phyloP scores from a whole-genome alignment of 92 coral and sea anemone genomes.

The Palythoa grandis region DNA sequence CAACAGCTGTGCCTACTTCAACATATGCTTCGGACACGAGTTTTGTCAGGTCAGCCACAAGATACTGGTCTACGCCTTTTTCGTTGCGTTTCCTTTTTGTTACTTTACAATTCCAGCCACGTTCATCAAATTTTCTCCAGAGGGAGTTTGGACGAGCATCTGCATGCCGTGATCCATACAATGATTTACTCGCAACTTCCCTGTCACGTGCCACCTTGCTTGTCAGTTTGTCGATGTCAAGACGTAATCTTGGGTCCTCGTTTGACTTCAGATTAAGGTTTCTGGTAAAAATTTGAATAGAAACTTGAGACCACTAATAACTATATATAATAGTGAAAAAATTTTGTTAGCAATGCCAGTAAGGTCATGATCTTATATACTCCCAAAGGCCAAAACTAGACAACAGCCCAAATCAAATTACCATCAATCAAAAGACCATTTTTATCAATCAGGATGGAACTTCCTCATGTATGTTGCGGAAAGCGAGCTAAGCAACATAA shows the following conservation, averaged over 20 bases:
- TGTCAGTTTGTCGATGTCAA: conserved; percentile 7
- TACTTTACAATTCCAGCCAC: background rate
- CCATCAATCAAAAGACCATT: too few species aligned
- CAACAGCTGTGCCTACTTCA: background rate
- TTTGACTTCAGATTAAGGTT: background rate
- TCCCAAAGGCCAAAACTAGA: too few species aligned
- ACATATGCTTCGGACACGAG: background rate
- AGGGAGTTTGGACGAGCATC: background rate
- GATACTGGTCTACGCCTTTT: conserved; percentile 18
- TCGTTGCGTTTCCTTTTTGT: conserved; percentile 9
- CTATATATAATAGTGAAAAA: too few species aligned
- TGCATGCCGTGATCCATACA: conserved; percentile 26
- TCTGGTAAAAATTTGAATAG: background rate
- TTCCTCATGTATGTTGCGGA: too few species aligned
- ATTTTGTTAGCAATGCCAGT: too few species aligned
- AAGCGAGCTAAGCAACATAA: too few species aligned
- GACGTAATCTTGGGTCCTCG: conserved; percentile 21
- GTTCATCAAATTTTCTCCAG: background rate
- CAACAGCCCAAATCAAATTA: too few species aligned
- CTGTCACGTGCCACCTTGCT: background rate
- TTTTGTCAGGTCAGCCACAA: background rate
- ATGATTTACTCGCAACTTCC: background rate
- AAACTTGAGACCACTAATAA: too few species aligned
- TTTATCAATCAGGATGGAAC: too few species aligned
- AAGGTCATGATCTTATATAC: too few species aligned